Evolutionary conservation across 1,140 invertebrate species (phyloP).

Genomic region (Sarcophaga bullata): DNA sequence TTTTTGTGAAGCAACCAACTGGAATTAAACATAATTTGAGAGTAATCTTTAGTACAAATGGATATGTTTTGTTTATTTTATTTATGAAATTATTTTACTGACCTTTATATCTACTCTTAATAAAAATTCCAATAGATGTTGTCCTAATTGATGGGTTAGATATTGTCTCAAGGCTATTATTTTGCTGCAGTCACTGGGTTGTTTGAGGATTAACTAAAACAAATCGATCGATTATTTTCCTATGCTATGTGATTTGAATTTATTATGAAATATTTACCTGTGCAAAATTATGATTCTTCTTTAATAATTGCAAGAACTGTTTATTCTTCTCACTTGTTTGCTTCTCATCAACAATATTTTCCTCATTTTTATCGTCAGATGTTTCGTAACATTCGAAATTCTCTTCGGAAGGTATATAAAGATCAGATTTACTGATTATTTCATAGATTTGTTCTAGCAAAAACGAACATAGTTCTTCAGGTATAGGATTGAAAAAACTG

Average conservation of each 20-base stretch:
- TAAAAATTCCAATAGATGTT: constrained; percentile 57
- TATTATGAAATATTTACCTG: constrained; percentile 48
- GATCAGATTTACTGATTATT: constrained; percentile 59
- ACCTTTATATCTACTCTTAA: constrained; percentile 59
- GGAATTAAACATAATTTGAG: constrained; percentile 8
- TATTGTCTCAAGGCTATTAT: constrained; percentile 60
- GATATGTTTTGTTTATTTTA: too few species aligned
- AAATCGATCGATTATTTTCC: not conserved
- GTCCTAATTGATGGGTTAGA: constrained; percentile 58
- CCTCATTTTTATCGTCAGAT: not conserved
- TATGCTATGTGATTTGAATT: too few species aligned
- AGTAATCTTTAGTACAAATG: not conserved
- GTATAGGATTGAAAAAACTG: constrained; percentile 59
- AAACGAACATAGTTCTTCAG: constrained; percentile 59
- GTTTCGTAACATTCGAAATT: not conserved
- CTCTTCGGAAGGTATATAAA: constrained; percentile 42
- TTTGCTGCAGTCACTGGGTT: constrained; percentile 61
- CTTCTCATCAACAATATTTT: not conserved
- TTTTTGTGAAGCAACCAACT: constrained; percentile 63
- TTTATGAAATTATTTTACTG: too few species aligned
- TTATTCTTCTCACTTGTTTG: not conserved
- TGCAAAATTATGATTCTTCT: constrained; percentile 57
- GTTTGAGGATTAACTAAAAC: constrained; percentile 58
- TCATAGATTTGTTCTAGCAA: constrained; percentile 59
- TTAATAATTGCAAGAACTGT: constrained; percentile 18